These are phyloP conservation scores for Pithys albifrons DNA, from an alignment of 2,113 vertebrate genomes.

Conservation along the genomic window DNA sequence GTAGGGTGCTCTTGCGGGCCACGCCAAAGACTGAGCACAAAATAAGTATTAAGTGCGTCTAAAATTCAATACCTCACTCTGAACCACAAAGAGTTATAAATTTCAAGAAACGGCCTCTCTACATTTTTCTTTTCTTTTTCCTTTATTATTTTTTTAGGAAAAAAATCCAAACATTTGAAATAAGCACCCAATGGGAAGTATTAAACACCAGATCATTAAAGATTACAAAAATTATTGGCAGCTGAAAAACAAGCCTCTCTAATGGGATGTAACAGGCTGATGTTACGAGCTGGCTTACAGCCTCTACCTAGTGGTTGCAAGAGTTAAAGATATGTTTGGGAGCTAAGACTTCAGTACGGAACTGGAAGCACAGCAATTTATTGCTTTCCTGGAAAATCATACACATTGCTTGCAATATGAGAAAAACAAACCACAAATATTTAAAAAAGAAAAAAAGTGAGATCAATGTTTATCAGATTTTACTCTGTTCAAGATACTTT, in stretches of 20 bases:
- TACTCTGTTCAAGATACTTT: background rate
- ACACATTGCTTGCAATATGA: background rate
- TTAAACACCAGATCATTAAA: background rate
- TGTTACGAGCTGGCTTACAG: background rate
- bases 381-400: background rate
- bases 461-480: background rate
- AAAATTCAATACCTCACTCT: background rate
- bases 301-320: background rate
- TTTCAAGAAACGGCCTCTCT: background rate
- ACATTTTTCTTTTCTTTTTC: fast-evolving
- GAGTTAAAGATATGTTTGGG: background rate
- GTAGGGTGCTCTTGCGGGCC: background rate
- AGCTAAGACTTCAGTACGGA: background rate
- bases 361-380: background rate
- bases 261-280: background rate
- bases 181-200: background rate
- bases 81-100: background rate
- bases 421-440: background rate
- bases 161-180: background rate
- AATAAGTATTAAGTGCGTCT: background rate
- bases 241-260: background rate
- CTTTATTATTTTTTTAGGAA: background rate
- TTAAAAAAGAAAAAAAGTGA: background rate
- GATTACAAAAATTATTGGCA: background rate
- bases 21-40: background rate